These are phyloP conservation scores for Erythrocercus mccallii DNA, from an alignment of 2,113 vertebrate species.

Conservation along the genomic window DNA sequence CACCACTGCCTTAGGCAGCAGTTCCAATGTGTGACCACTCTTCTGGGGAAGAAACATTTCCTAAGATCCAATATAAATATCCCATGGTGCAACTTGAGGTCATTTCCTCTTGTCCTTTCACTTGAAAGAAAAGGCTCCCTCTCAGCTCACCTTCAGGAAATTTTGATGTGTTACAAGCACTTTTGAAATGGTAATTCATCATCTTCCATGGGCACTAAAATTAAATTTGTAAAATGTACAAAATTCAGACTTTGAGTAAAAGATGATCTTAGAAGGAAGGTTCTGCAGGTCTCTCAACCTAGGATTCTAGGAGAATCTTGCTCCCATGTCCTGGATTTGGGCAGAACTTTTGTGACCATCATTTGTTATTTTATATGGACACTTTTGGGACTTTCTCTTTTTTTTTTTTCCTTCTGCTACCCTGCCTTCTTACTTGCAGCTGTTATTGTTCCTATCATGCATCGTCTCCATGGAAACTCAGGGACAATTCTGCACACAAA, in stretches of 20 bases:
- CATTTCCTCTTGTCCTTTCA: not conserved
- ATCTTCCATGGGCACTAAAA: not conserved
- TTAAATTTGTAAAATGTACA: not conserved
- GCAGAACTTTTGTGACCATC: not conserved
- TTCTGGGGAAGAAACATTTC: not conserved
- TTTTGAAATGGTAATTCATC: not conserved
- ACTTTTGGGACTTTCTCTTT: not conserved
- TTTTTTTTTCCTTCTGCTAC: not conserved
- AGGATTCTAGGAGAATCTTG: not conserved
- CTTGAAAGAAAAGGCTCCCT: not conserved
- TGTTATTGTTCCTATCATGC: not conserved
- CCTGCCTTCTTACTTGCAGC: not conserved
- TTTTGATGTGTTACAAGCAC: not conserved
- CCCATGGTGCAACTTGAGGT: not conserved
- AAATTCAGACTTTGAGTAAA: not conserved
- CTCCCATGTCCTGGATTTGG: not conserved
- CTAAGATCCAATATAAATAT: not conserved
- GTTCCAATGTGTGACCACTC: not conserved
- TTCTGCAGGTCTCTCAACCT: not conserved
- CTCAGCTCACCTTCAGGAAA: not conserved
- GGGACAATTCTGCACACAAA: not conserved
- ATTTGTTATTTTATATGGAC: not conserved
- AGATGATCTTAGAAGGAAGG: not conserved
- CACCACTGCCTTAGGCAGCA: not conserved
- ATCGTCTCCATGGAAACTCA: not conserved